Percentiles rank a stretch among this genome's conserved stretches.
Evolutionary conservation across 2,113 vertebrate genomes (phyloP).

Genomic region (Pelvicachromis taeniatus): DNA sequence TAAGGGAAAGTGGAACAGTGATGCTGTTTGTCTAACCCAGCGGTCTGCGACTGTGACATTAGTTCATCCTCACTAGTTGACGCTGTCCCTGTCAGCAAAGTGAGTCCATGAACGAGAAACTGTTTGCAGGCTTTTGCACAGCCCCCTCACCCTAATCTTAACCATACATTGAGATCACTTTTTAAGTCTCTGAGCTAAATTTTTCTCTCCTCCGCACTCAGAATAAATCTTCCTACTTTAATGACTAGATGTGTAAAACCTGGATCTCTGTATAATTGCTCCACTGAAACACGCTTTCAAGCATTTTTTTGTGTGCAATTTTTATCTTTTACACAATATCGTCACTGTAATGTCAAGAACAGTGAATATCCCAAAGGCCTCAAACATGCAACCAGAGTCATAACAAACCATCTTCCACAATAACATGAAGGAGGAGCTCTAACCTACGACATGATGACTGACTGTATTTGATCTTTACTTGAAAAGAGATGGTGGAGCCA

Average conservation of each 20-base stretch:
- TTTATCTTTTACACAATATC: not conserved
- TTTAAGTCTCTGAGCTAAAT: not conserved
- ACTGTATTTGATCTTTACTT: not conserved
- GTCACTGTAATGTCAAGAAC: not conserved
- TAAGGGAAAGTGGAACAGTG: not conserved
- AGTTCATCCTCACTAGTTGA: constrained; percentile 11
- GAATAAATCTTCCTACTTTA: not conserved
- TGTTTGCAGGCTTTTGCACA: not conserved
- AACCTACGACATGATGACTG: not conserved
- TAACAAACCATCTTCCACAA: not conserved
- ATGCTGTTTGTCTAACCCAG: constrained; percentile 15
- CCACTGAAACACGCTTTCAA: not conserved
- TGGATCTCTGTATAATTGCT: not conserved
- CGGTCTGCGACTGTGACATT: constrained; percentile 12
- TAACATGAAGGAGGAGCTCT: not conserved
- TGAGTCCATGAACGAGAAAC: not conserved
- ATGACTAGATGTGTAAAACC: not conserved
- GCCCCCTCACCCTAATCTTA: not conserved
- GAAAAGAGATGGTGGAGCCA: not conserved
- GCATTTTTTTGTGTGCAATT: not conserved
- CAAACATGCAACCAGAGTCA: not conserved
- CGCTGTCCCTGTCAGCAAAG: not conserved
- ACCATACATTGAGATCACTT: not conserved
- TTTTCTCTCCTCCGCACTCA: not conserved
- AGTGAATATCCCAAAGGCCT: not conserved